Evolutionary conservation across 2,888 invertebrate species (phyloP).

Genomic region (Xanthorhoe designata): DNA sequence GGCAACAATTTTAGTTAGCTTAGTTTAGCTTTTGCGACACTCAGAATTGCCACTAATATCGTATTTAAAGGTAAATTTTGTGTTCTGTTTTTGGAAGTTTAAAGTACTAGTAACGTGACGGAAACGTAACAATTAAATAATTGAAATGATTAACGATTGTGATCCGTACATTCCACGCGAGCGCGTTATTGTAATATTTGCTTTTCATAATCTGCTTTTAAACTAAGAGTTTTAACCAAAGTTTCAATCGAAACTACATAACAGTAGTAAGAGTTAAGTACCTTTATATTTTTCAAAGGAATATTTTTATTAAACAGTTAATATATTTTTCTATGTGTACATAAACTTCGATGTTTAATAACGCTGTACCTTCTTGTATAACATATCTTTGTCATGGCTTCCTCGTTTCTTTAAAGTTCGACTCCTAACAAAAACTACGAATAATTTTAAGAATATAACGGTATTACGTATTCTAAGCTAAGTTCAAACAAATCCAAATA

Average conservation of each 20-base stretch:
- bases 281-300: constrained; percentile 60
- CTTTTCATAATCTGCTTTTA: constrained; percentile 40
- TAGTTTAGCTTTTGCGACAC: no score
- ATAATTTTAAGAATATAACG: constrained; percentile 21
- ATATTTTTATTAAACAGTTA: constrained; percentile 70
- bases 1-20: no score
- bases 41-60: no score
- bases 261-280: constrained; percentile 50
- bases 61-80: neutral
- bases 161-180: constrained; percentile 72
- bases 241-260: constrained; percentile 59
- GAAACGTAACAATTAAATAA: constrained; percentile 38
- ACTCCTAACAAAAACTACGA: constrained; percentile 29
- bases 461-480: constrained; percentile 9
- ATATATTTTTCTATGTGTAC: constrained; percentile 78
- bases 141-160: constrained; percentile 52
- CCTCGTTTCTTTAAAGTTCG: constrained; percentile 35
- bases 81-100: neutral
- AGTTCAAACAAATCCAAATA: constrained; percentile 15
- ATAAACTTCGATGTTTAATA: constrained; percentile 51
- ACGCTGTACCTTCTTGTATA: constrained; percentile 58
- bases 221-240: constrained; percentile 45
- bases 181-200: constrained; percentile 21
- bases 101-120: constrained; percentile 11
- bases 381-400: constrained; percentile 52